phyloP scores from a whole-genome alignment of 2,888 invertebrate species.

The Argyra leucocephala region DNA sequence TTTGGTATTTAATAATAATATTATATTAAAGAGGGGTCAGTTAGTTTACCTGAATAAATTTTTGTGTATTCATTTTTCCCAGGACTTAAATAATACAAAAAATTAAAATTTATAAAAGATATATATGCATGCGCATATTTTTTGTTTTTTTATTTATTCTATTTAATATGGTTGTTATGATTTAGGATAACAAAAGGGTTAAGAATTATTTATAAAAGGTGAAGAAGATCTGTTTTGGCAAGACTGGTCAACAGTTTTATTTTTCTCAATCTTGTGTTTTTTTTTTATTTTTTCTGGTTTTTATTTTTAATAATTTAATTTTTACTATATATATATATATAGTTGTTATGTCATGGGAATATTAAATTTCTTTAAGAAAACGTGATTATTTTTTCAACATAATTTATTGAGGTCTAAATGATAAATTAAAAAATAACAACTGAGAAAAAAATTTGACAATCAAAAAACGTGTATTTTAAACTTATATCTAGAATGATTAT shows the following conservation, averaged over 20 bases:
- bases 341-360: background rate
- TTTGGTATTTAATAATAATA: too few relatives aligned
- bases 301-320: background rate
- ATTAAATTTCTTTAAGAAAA: background rate
- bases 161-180: background rate
- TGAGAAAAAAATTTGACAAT: too few relatives aligned
- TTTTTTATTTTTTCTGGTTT: background rate
- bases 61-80: background rate
- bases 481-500: too few relatives aligned
- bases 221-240: background rate
- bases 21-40: background rate
- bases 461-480: too few relatives aligned
- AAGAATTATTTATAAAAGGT: background rate
- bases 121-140: background rate
- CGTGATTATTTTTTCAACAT: too few relatives aligned
- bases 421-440: too few relatives aligned
- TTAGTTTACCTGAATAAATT: background rate
- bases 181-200: background rate
- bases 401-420: too few relatives aligned
- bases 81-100: background rate
- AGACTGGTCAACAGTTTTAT: background rate
- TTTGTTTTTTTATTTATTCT: background rate
- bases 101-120: background rate
- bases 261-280: background rate
- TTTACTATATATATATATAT: background rate